Conservation (phyloP, 2,888 invertebrate genomes). For the Sturmia bella region DNA sequence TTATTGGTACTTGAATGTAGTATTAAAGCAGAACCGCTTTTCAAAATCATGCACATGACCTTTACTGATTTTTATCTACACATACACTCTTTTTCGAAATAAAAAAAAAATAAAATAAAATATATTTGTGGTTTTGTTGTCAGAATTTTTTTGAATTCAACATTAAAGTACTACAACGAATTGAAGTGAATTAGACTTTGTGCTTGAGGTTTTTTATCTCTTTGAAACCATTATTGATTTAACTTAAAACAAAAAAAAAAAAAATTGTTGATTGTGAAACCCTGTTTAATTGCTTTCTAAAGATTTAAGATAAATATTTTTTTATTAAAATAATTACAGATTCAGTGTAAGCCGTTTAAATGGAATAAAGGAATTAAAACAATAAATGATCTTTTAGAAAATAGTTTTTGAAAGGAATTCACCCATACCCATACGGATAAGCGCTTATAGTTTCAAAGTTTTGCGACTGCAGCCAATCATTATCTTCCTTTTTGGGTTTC, state of each 20-base stretch:
- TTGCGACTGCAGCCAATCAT: no score
- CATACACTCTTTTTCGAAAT: slow-evolving; percentile 14
- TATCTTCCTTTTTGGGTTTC: no score
- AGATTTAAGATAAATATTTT: slow-evolving; percentile 8
- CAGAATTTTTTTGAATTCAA: slow-evolving; percentile 16
- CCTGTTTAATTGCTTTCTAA: not conserved
- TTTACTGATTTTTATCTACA: not conserved
- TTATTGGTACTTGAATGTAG: not conserved
- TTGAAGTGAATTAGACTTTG: slow-evolving; percentile 7
- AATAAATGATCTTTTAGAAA: not conserved
- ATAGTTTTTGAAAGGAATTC: no score
- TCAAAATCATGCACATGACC: not conserved
- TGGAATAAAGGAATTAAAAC: not conserved
- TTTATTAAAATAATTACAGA: slow-evolving; percentile 18
- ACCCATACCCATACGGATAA: no score
- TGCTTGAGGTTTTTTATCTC: slow-evolving; percentile 2
- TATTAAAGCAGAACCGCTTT: not conserved
- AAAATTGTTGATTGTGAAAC: not conserved
- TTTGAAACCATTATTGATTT: not conserved
- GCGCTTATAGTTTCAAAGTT: no score
- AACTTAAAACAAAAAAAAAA: not conserved
- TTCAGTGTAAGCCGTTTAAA: slow-evolving; percentile 25
- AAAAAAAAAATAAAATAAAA: not conserved
- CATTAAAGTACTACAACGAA: not conserved
- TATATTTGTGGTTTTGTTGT: slow-evolving; percentile 3